Evolutionary conservation across 2,888 invertebrate genomes (phyloP).

Genomic region (Dysmachus trigonus): DNA sequence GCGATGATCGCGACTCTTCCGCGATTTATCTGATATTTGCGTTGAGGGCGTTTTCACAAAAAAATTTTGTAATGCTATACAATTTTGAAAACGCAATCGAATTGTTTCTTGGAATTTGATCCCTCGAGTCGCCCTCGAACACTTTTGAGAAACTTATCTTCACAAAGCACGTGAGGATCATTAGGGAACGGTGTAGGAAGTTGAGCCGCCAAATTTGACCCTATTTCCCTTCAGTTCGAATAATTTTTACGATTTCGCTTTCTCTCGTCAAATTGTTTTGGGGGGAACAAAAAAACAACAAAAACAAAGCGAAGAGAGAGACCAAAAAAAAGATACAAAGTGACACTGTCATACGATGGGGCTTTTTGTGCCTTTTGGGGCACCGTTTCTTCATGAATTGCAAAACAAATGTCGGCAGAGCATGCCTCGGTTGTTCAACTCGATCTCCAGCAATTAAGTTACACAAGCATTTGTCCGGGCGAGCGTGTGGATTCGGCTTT

Average conservation of each 20-base stretch:
- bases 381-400: constrained; percentile 20
- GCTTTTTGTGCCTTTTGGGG: constrained; percentile 3
- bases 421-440: constrained; percentile 30
- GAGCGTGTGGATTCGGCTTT: not conserved
- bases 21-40: not conserved
- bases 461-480: constrained; percentile 8
- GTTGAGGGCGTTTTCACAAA: not conserved
- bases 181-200: not conserved
- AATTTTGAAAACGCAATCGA: not conserved
- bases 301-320: not conserved
- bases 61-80: not conserved
- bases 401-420: constrained; percentile 11
- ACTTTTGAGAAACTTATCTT: not conserved
- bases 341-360: not conserved
- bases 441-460: constrained; percentile 23
- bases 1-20: not conserved
- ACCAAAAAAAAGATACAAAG: not conserved
- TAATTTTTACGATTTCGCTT: constrained; percentile 38
- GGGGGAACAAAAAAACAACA: not conserved
- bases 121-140: not conserved
- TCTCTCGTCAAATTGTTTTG: constrained; percentile 30
- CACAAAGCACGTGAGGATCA: not conserved
- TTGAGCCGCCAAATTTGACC: not conserved
- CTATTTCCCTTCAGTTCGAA: not conserved
- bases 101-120: too few relatives aligned